A percentile compares a stretch with the other conserved stretches of the same genome.
Conservation (phyloP, 2,113 vertebrate genomes). For the Elaphurus davidianus region DNA sequence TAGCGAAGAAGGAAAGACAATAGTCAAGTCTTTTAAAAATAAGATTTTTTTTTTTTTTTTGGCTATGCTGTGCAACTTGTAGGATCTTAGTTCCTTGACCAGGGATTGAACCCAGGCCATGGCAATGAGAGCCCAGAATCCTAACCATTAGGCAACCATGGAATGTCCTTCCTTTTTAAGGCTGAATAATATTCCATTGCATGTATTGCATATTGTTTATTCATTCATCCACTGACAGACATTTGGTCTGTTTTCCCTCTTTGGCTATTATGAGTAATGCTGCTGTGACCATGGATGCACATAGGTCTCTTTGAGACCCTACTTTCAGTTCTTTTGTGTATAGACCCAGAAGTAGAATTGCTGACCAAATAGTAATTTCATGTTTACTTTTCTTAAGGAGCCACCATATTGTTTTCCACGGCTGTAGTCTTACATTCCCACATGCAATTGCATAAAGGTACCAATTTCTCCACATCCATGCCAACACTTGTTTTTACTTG, state of each 20-base stretch:
- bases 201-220: too few species aligned
- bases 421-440: neutral
- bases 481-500: neutral
- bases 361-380: neutral
- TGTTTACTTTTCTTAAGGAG: neutral
- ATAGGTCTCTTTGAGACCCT: neutral
- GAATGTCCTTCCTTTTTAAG: neutral
- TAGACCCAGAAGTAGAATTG: neutral
- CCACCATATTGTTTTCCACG: neutral
- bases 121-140: neutral
- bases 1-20: neutral
- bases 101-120: neutral
- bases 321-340: neutral
- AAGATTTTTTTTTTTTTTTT: neutral
- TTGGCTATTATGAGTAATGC: neutral
- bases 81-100: neutral
- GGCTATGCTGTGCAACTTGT: neutral
- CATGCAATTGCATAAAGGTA: accelerated
- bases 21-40: neutral
- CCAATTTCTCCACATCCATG: neutral
- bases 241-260: neutral
- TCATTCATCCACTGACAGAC: neutral
- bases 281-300: neutral
- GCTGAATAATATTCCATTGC: neutral
- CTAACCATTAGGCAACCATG: neutral